Base-by-base conservation (phyloP, 2,888 invertebrate species). In the Netelia melanura region DNA sequence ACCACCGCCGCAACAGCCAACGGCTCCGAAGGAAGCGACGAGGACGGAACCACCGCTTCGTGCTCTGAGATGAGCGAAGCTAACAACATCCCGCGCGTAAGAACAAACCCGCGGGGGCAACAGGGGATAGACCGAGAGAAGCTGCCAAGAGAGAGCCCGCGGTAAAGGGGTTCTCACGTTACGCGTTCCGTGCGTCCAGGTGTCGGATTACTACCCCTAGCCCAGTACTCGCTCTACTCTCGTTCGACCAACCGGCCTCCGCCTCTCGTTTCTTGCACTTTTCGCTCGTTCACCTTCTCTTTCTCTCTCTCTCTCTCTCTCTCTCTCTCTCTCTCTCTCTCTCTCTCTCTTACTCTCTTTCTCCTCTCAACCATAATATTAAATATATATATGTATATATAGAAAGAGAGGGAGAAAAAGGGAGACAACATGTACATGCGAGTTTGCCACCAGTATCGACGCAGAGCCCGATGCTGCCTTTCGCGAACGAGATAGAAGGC, bases 151-250 rank as follows among this genome's bases (percentile, higher is more conserved):
- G 87, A 88, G 62, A 89, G 89, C 89, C 88, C 90, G 89, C 88
- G 90, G 91, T 90, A 89, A 90, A 90, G 90, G 89, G 89, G 90
- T 89, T 92, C 92, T 93, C 93, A 91, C 91, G 92, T 93, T 93
- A 93, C 93, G 30, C 30, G 91, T 90, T 91, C 91, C 90, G 90
- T 91, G 91, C 90, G 91, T 92, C 92, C 91, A 89, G 91, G 92
- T 93, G 92, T 93, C 93, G 88, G 90, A 91, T 93, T 93, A 88
- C 87, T 71, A 91, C 92, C 92, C 90, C 70, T 75, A 64, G 62
- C 52, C 75, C 65, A 91, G 92, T 58, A 61, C 61, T 74, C 61
- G 21, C n/a, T 54, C 25, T 62, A 38, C 44, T 65, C 25, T 44
- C 77, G 75, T 71, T 64, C 76, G 61, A 74, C 68, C 68, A 62